Conservation (phyloP, 2,797 vertebrate species). For the Acrossocheilus fasciatus region DNA sequence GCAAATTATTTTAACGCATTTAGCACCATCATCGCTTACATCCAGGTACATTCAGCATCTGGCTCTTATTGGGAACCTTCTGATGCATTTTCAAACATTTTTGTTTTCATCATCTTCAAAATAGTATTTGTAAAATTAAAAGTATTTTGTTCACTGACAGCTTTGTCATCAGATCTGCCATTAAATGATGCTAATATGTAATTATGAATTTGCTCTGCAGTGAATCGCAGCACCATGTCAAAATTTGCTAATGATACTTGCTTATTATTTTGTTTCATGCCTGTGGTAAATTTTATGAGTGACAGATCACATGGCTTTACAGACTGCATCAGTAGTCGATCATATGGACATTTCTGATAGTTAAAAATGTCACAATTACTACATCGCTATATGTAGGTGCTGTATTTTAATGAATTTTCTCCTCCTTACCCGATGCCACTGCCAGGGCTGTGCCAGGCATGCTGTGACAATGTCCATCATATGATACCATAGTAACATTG, state of each 20-base stretch:
- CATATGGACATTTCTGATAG: background rate
- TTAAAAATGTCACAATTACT: background rate
- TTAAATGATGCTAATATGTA: background rate
- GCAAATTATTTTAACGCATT: too few relatives aligned
- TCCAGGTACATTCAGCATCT: too few relatives aligned
- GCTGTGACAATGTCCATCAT: conserved; percentile 71
- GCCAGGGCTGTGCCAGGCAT: conserved; percentile 61
- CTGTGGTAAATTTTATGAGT: background rate
- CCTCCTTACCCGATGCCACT: conserved; percentile 71
- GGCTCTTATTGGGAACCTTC: too few relatives aligned
- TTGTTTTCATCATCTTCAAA: too few relatives aligned
- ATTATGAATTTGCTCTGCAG: too few relatives aligned
- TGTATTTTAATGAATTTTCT: background rate
- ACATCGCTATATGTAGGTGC: background rate
- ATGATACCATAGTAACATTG: conserved; percentile 67
- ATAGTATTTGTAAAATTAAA: too few relatives aligned
- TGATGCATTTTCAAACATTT: too few relatives aligned
- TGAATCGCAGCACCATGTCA: background rate
- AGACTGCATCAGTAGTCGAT: background rate
- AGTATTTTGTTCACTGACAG: too few relatives aligned
- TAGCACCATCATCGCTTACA: too few relatives aligned
- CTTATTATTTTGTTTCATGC: background rate
- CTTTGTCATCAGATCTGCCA: background rate
- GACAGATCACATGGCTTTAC: background rate
- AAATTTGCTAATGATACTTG: background rate